Percentiles rank a stretch among this genome's conserved stretches.
These are phyloP conservation scores for Epirrita christyi DNA, from an alignment of 2,888 invertebrate genomes.

Conservation along the genomic window DNA sequence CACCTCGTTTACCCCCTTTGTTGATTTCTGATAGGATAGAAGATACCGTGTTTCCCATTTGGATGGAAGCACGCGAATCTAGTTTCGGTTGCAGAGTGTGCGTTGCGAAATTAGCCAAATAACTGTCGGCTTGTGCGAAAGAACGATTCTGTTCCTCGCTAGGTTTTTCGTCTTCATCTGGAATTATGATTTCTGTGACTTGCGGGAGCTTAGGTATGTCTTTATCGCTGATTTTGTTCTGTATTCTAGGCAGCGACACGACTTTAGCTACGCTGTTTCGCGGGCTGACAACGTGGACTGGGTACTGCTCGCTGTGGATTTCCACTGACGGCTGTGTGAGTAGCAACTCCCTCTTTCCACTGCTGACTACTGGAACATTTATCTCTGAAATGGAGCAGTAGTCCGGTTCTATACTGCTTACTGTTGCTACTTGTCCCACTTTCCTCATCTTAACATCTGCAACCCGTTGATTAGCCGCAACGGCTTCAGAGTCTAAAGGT, in stretches of 20 bases:
- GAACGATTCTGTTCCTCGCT: constrained; percentile 65
- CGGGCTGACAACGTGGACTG: constrained; percentile 66
- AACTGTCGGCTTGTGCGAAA: constrained; percentile 69
- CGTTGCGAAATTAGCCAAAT: constrained; percentile 71
- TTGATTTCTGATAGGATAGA: constrained; percentile 85
- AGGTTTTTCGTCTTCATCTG: constrained; percentile 85
- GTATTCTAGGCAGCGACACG: constrained; percentile 73
- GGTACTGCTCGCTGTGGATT: constrained; percentile 80
- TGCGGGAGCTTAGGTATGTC: constrained; percentile 91
- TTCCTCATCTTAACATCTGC: constrained; percentile 83
- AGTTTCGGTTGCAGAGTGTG: constrained; percentile 76
- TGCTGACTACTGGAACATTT: constrained; percentile 87
- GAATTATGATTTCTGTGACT: constrained; percentile 90
- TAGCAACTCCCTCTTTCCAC: constrained; percentile 81
- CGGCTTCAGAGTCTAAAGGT: constrained; percentile 83
- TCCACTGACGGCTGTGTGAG: constrained; percentile 82
- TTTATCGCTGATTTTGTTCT: constrained; percentile 78
- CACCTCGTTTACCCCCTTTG: constrained; percentile 74
- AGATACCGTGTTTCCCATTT: constrained; percentile 86
- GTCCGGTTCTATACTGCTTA: constrained; percentile 86
- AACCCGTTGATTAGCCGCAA: constrained; percentile 85
- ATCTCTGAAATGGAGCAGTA: constrained; percentile 92
- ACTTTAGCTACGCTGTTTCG: constrained; percentile 78
- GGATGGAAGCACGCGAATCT: constrained; percentile 82
- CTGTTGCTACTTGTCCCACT: constrained; percentile 80